A percentile compares a stretch with the other conserved stretches of the same genome.
phyloP scores from a whole-genome alignment of 2,797 vertebrate species.

The Lagocephalus sceleratus region DNA sequence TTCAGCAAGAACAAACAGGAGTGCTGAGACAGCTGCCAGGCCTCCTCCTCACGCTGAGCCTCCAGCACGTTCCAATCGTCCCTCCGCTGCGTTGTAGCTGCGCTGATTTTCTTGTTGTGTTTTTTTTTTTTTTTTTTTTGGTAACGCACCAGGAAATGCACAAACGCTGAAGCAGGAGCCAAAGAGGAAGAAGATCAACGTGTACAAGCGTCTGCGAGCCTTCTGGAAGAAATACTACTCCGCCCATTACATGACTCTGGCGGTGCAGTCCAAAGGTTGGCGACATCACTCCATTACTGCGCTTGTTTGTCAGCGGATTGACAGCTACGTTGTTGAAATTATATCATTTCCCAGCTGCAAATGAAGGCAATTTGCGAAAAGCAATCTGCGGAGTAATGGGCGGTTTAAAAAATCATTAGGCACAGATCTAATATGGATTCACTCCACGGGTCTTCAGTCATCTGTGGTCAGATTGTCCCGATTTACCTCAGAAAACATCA shows the following conservation, averaged over 20 bases:
- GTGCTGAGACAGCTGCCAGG: conserved; percentile 23
- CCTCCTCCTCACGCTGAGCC: conserved; percentile 27
- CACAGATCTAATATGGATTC: conserved; percentile 31
- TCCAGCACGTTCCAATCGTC: conserved; percentile 8
- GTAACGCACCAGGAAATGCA: conserved; percentile 81
- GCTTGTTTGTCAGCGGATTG: neutral
- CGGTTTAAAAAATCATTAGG: conserved; percentile 42
- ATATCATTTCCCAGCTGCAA: conserved; percentile 16
- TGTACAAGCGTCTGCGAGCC: conserved; percentile 86
- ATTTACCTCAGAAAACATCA: conserved; percentile 25
- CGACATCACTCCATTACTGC: conserved; percentile 8
- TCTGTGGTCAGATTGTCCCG: conserved; percentile 39
- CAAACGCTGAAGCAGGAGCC: conserved; percentile 92
- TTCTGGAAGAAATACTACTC: conserved; percentile 95
- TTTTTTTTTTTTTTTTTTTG: no score
- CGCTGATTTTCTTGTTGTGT: conserved; percentile 29
- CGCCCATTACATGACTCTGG: conserved; percentile 94
- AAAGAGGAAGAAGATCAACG: conserved; percentile 89
- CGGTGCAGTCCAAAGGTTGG: conserved; percentile 94
- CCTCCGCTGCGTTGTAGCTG: conserved; percentile 11
- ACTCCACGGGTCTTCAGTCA: conserved; percentile 35
- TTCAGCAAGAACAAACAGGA: conserved; percentile 47
- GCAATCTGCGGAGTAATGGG: conserved; percentile 41
- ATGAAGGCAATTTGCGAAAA: conserved; percentile 32
- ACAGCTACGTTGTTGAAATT: conserved; percentile 19